phyloP scores from a whole-genome alignment of 1,140 invertebrate genomes.

The Drosophila nasuta region DNA sequence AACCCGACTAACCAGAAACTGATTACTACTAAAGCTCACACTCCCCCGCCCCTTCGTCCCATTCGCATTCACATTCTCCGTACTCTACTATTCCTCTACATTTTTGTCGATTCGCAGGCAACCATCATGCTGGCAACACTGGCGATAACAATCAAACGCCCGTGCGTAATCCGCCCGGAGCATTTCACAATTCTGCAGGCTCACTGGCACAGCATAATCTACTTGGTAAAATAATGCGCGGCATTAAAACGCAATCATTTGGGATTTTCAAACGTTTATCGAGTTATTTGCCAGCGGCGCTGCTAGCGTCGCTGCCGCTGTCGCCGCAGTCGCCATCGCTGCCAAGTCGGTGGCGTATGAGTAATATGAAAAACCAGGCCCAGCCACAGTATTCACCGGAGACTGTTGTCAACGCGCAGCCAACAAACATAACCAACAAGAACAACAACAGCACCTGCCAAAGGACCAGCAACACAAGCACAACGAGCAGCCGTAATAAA shows the following conservation, averaged over 20 bases:
- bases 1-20: slow-evolving; percentile 79
- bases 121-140: slow-evolving; percentile 73
- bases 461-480: slow-evolving; percentile 17
- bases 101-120: slow-evolving; percentile 59
- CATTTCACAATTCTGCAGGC: slow-evolving; percentile 84
- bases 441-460: slow-evolving; percentile 45
- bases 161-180: slow-evolving; percentile 85
- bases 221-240: slow-evolving; percentile 83
- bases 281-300: slow-evolving; percentile 72
- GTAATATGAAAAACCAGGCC: slow-evolving; percentile 70
- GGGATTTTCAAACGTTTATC: slow-evolving; percentile 85
- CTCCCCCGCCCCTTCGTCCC: neutral
- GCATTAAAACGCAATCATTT: slow-evolving; percentile 85
- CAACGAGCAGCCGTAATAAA: slow-evolving; percentile 18
- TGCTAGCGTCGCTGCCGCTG: slow-evolving; percentile 39
- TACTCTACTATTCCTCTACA: slow-evolving; percentile 1
- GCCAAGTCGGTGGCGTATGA: slow-evolving; percentile 72
- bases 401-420: slow-evolving; percentile 63
- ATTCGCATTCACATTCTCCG: neutral
- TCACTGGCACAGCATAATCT: slow-evolving; percentile 84
- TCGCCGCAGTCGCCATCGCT: slow-evolving; percentile 28
- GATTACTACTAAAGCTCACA: slow-evolving; percentile 63
- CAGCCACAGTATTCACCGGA: slow-evolving; percentile 56
- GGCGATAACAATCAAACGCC: slow-evolving; percentile 84
- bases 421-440: slow-evolving; percentile 28